A percentile compares a stretch with the other conserved stretches of the same genome.
phyloP scores from a whole-genome alignment of 92 coral and sea anemone genomes.

The Paragorgia papillata region DNA sequence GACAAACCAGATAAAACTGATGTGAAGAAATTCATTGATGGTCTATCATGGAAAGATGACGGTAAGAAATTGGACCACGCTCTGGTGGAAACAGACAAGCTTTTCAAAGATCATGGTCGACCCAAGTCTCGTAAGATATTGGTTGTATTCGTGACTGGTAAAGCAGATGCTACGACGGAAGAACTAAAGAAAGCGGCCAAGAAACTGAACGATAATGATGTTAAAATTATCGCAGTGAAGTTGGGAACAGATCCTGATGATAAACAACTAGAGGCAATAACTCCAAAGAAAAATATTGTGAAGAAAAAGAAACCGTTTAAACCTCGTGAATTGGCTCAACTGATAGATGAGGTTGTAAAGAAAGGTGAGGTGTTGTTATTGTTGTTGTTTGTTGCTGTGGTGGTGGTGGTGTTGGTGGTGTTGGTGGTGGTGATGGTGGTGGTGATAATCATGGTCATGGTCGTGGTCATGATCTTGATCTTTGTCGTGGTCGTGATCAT shows the following conservation, averaged over 20 bases:
- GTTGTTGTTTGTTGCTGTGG: too few relatives aligned
- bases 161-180: constrained; percentile 66
- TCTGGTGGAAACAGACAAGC: constrained; percentile 58
- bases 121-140: constrained; percentile 76
- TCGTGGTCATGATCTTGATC: too few relatives aligned
- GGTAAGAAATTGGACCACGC: constrained; percentile 72
- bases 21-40: constrained; percentile 57
- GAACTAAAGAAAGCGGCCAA: constrained; percentile 64
- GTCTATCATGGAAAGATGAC: constrained; percentile 52
- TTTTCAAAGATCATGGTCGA: constrained; percentile 69
- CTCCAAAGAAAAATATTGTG: constrained; percentile 64
- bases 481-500: too few relatives aligned
- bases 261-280: constrained; percentile 40
- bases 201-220: constrained; percentile 43
- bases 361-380: constrained; percentile 66
- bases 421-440: too few relatives aligned
- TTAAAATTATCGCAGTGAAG: constrained; percentile 78
- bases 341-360: constrained; percentile 64
- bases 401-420: too few relatives aligned
- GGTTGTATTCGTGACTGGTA: constrained; percentile 77
- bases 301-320: constrained; percentile 59
- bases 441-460: too few relatives aligned
- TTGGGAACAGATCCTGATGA: constrained; percentile 67
- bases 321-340: constrained; percentile 58
- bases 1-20: constrained; percentile 54